A percentile compares a stretch with the other conserved stretches of the same genome.
These are phyloP conservation scores for Leptopilina clavipes DNA, from an alignment of 1,140 invertebrate genomes.

Conservation along the genomic window DNA sequence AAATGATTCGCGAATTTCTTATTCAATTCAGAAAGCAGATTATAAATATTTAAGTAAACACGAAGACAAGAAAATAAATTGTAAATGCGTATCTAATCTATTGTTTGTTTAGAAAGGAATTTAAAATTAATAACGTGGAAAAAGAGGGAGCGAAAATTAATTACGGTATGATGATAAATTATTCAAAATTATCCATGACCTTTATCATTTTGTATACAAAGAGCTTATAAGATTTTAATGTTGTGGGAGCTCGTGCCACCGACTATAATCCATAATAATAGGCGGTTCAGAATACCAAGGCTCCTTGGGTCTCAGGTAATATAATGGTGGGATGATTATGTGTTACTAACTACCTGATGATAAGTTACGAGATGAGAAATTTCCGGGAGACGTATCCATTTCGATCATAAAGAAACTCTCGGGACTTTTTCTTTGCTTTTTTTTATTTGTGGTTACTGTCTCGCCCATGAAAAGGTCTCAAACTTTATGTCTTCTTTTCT, in stretches of 20 bases:
- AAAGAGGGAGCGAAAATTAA: conserved; percentile 7
- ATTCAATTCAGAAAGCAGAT: too few species aligned
- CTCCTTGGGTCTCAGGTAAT: conserved; percentile 31
- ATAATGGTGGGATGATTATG: conserved; percentile 31
- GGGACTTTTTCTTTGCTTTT: neutral
- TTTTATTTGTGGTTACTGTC: neutral
- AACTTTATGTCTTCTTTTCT: conserved; percentile 18
- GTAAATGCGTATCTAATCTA: neutral
- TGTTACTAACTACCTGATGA: conserved; percentile 32
- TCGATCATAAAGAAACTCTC: neutral
- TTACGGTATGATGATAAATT: conserved; percentile 6
- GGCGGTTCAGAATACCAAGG: conserved; percentile 16
- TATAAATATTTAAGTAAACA: neutral
- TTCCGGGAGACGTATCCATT: conserved; percentile 21
- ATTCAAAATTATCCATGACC: conserved; percentile 14
- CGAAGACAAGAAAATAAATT: neutral
- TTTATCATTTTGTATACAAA: conserved; percentile 13
- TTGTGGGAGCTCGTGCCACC: conserved; percentile 26
- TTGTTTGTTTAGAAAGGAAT: neutral
- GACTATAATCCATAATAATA: conserved; percentile 28
- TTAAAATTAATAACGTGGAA: neutral
- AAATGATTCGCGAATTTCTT: too few species aligned
- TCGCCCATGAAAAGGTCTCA: neutral
- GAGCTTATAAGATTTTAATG: conserved; percentile 13
- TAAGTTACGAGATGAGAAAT: conserved; percentile 27